phyloP scores from a whole-genome alignment of 2,797 vertebrate species.

The Sebastes umbrosus region DNA sequence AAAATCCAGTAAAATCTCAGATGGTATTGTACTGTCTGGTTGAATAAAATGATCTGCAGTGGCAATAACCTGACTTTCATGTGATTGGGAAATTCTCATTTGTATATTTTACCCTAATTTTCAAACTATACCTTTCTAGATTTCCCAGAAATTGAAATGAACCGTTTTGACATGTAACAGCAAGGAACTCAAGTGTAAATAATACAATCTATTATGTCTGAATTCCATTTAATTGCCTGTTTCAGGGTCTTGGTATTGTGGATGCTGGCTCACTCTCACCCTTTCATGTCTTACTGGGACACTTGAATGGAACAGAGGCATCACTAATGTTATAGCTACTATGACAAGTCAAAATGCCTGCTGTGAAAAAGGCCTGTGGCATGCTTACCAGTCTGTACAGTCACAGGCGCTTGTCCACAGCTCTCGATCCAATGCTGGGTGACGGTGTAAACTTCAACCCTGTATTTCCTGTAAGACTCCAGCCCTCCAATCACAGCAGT shows the following conservation, averaged over 20 bases:
- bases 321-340: not conserved
- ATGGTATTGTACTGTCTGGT: not conserved
- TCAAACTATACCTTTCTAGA: not conserved
- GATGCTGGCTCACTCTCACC: not conserved
- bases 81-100: not conserved
- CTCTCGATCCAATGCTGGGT: constrained; percentile 82
- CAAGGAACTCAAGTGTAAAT: not conserved
- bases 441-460: constrained; percentile 81
- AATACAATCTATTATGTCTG: not conserved
- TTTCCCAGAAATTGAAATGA: not conserved
- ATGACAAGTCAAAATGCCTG: not conserved
- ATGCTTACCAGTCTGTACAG: constrained; percentile 84
- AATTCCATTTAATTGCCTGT: not conserved
- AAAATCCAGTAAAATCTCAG: not conserved
- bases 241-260: not conserved
- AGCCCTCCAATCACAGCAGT: constrained; percentile 69
- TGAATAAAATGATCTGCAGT: not conserved
- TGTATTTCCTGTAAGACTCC: constrained; percentile 82
- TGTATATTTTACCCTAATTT: not conserved
- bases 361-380: not conserved
- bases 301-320: not conserved
- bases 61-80: not conserved
- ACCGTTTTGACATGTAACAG: not conserved
- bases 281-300: not conserved
- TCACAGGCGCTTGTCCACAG: constrained; percentile 73